phyloP scores from a whole-genome alignment of 1,140 invertebrate species.

The Leptopilina clavipes region DNA sequence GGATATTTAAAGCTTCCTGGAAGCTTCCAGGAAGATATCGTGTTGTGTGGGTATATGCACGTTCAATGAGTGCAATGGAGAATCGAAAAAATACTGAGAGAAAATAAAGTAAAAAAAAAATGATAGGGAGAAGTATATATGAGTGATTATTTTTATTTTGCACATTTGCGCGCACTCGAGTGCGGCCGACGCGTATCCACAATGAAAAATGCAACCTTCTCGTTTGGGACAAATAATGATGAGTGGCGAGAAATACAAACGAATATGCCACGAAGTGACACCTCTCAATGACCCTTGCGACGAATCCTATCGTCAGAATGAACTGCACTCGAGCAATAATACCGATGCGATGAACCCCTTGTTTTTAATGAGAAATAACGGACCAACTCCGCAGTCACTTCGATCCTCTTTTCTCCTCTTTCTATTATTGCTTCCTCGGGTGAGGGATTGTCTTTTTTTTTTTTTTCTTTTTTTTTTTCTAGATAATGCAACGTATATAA shows the following conservation, averaged over 20 bases:
- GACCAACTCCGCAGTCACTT: conserved; percentile 42
- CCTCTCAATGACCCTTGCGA: conserved; percentile 73
- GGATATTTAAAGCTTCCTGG: no score
- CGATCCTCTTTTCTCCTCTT: conserved; percentile 16
- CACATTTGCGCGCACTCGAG: conserved; percentile 64
- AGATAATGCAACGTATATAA: background rate
- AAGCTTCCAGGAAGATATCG: no score
- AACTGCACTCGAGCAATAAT: conserved; percentile 69
- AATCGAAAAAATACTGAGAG: conserved; percentile 39
- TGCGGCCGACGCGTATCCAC: conserved; percentile 67
- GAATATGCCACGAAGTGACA: conserved; percentile 76
- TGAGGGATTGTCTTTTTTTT: conserved; percentile 6
- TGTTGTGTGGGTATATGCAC: no score
- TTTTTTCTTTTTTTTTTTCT: background rate
- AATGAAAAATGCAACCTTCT: conserved; percentile 55
- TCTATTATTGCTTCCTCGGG: conserved; percentile 15
- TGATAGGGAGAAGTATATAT: background rate
- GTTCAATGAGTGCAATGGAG: conserved; percentile 47
- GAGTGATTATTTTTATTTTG: conserved; percentile 71
- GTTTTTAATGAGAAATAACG: conserved; percentile 72
- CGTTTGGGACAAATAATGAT: conserved; percentile 67
- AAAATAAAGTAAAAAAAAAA: background rate
- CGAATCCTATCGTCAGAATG: conserved; percentile 56
- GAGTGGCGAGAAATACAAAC: conserved; percentile 72
- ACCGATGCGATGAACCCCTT: conserved; percentile 70